Evolutionary conservation across 2,113 vertebrate species (phyloP).

Genomic region (Deroptyus accipitrinus): DNA sequence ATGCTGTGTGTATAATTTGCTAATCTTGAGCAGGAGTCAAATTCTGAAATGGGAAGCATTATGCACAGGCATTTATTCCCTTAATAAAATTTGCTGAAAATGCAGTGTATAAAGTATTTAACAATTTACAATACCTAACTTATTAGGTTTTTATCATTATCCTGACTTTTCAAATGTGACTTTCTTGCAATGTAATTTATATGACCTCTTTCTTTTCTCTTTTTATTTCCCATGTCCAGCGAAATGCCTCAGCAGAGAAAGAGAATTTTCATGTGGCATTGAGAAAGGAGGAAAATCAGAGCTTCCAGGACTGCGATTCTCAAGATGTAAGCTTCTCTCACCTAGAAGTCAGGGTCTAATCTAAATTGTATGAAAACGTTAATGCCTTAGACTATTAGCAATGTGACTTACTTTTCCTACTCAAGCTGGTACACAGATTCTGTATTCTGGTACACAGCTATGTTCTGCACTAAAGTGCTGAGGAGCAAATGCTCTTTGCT

Average conservation of each 20-base stretch:
- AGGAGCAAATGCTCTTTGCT: not conserved
- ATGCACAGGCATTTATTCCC: not conserved
- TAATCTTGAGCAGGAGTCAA: not conserved
- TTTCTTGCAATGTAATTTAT: not conserved
- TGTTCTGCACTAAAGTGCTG: not conserved
- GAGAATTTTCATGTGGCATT: conserved; percentile 12
- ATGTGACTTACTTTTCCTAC: not conserved
- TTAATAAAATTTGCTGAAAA: not conserved
- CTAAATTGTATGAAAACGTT: not conserved
- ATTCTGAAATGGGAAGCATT: not conserved
- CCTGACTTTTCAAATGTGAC: not conserved
- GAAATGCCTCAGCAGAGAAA: conserved; percentile 36
- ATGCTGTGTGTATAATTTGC: not conserved
- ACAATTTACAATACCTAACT: not conserved
- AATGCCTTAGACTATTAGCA: not conserved
- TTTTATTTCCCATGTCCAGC: not conserved
- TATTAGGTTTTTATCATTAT: not conserved
- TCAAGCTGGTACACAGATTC: not conserved
- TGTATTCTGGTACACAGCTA: not conserved
- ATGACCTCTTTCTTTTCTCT: not conserved
- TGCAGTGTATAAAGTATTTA: not conserved
- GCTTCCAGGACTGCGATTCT: conserved; percentile 57
- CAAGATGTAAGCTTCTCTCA: conserved; percentile 70
- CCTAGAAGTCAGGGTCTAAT: not conserved
- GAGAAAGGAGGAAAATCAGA: conserved; percentile 60